These are phyloP conservation scores for Scolanthus callimorphus DNA, from an alignment of 92 coral and sea anemone genomes.

Conservation along the genomic window DNA sequence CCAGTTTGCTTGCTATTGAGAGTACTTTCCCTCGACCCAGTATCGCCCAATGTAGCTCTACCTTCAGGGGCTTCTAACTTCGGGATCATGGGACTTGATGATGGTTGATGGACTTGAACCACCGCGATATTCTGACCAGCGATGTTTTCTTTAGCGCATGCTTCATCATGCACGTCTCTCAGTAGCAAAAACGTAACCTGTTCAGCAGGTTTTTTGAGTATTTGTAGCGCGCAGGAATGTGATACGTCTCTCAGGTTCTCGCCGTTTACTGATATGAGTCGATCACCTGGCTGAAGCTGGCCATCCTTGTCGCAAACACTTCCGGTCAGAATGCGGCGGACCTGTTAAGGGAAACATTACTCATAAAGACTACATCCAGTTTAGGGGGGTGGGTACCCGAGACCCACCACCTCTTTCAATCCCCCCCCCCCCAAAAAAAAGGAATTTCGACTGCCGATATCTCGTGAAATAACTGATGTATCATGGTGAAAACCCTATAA, in stretches of 20 bases:
- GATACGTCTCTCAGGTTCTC: conserved; percentile 65
- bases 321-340: conserved; percentile 86
- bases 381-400: no score
- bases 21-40: not conserved
- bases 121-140: conserved; percentile 8
- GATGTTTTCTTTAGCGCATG: not conserved
- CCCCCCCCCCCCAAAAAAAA: no score
- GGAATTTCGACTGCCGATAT: no score
- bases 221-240: conserved; percentile 81
- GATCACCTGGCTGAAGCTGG: conserved; percentile 67
- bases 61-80: not conserved
- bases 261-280: conserved; percentile 80
- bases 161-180: conserved; percentile 35
- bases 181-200: conserved; percentile 56
- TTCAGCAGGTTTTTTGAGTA: conserved; percentile 85
- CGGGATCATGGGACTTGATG: not conserved
- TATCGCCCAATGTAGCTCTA: not conserved
- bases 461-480: no score
- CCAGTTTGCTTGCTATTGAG: not conserved
- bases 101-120: conserved; percentile 11
- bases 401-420: no score
- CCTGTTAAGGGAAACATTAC: no score
- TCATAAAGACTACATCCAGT: no score
- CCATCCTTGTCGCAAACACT: conserved; percentile 87
- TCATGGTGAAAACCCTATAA: no score